Evolutionary conservation across 2,797 vertebrate genomes (phyloP).

Genomic region (Kryptolebias ocellatus): DNA sequence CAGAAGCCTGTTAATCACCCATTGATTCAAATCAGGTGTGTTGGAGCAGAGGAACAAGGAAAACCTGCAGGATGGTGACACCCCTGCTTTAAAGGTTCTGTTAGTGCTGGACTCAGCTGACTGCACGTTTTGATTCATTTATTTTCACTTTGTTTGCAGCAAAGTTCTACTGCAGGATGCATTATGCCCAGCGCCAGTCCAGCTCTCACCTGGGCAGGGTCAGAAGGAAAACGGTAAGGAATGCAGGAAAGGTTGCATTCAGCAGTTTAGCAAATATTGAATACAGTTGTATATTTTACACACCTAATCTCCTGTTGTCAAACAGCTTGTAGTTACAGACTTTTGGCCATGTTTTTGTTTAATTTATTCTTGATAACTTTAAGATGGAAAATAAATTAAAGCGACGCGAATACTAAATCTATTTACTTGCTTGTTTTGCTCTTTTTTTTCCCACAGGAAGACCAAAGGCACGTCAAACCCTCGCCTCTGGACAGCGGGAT

Average conservation of each 20-base stretch:
- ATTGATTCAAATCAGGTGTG: no score
- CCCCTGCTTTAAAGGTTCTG: neutral
- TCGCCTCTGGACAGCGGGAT: slow-evolving; percentile 67
- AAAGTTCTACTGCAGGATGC: slow-evolving; percentile 95
- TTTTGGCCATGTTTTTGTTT: no score
- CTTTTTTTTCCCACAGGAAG: slow-evolving; percentile 58
- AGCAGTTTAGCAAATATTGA: no score
- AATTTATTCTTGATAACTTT: no score
- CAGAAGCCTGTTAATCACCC: no score
- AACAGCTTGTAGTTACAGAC: no score
- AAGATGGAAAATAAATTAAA: no score
- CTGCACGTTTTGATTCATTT: neutral
- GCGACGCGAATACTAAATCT: no score
- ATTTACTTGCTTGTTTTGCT: neutral
- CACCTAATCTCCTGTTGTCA: no score
- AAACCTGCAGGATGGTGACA: no score
- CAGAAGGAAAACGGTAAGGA: slow-evolving; percentile 80
- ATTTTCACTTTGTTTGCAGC: slow-evolving; percentile 70
- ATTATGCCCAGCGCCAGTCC: slow-evolving; percentile 87
- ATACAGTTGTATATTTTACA: no score
- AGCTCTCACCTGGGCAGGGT: slow-evolving; percentile 71
- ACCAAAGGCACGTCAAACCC: slow-evolving; percentile 60
- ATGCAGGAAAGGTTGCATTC: neutral
- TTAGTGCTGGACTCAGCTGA: neutral
- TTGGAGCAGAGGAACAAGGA: no score